Evolutionary conservation across 2,888 invertebrate species (phyloP).

Genomic region (Eilema griseolum): DNA sequence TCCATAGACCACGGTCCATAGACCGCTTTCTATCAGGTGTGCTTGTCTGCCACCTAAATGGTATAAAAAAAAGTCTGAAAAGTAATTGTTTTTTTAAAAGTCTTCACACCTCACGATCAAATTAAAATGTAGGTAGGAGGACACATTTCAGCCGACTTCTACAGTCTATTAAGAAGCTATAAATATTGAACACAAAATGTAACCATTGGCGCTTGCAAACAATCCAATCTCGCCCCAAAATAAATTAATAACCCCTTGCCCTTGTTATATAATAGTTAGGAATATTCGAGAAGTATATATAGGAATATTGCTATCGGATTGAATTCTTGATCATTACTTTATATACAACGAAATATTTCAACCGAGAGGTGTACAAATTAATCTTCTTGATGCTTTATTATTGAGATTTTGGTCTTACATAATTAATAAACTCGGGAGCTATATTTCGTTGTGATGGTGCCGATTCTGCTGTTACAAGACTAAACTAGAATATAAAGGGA

Average conservation of each 20-base stretch:
- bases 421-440: constrained; percentile 17
- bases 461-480: constrained; percentile 5
- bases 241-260: constrained; percentile 42
- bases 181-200: neutral
- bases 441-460: constrained; percentile 21
- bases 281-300: constrained; percentile 58
- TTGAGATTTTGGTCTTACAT: neutral
- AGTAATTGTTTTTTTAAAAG: no score
- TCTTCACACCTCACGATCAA: no score
- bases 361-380: neutral
- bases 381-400: neutral
- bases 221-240: constrained; percentile 61
- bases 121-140: no score
- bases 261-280: constrained; percentile 49
- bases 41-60: no score
- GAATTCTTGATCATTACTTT: constrained; percentile 50
- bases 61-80: no score
- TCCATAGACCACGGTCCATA: no score
- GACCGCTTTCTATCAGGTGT: no score
- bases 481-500: neutral
- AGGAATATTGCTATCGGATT: constrained; percentile 71
- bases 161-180: no score
- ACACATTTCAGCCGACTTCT: no score
- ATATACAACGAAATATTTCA: constrained; percentile 28
- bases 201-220: constrained; percentile 49